phyloP scores from a whole-genome alignment of 1,140 invertebrate species.

The Microplitis demolitor region DNA sequence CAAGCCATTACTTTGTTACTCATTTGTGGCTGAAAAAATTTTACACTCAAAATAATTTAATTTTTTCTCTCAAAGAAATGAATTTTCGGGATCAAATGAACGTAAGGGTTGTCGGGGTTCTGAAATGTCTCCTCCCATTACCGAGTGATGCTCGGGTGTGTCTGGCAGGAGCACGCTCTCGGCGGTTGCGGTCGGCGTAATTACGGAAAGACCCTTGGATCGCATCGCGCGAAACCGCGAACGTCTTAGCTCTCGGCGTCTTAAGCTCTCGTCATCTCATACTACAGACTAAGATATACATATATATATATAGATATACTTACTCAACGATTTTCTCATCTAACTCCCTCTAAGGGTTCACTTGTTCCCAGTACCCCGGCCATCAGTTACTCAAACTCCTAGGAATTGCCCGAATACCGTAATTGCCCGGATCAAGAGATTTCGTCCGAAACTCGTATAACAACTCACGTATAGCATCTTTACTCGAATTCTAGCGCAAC shows the following conservation, averaged over 20 bases:
- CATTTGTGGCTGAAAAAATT: neutral
- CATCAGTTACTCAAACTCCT: slow-evolving; percentile 22
- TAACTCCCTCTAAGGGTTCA: neutral
- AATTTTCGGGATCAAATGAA: neutral
- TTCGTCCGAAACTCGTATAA: neutral
- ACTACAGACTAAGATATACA: too few species aligned
- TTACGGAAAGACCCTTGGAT: slow-evolving; percentile 54
- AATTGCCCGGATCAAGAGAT: slow-evolving; percentile 37
- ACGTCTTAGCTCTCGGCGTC: slow-evolving; percentile 50
- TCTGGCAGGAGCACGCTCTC: slow-evolving; percentile 27
- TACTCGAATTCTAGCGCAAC: neutral
- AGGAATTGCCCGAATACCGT: slow-evolving; percentile 49
- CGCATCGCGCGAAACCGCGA: slow-evolving; percentile 52
- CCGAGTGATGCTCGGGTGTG: neutral
- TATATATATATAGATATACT: neutral
- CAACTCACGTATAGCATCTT: neutral
- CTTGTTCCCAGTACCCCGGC: slow-evolving; percentile 20
- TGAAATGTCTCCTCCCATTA: neutral
- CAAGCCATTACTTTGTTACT: neutral
- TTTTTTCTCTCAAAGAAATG: too few species aligned
- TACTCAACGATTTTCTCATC: neutral
- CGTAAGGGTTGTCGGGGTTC: too few species aligned
- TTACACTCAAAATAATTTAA: too few species aligned
- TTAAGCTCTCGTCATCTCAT: slow-evolving; percentile 24
- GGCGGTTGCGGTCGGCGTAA: slow-evolving; percentile 58